Percentiles rank a stretch among this genome's conserved stretches.
Evolutionary conservation across 2,113 vertebrate genomes (phyloP).

Genomic region (Excalfactoria chinensis): DNA sequence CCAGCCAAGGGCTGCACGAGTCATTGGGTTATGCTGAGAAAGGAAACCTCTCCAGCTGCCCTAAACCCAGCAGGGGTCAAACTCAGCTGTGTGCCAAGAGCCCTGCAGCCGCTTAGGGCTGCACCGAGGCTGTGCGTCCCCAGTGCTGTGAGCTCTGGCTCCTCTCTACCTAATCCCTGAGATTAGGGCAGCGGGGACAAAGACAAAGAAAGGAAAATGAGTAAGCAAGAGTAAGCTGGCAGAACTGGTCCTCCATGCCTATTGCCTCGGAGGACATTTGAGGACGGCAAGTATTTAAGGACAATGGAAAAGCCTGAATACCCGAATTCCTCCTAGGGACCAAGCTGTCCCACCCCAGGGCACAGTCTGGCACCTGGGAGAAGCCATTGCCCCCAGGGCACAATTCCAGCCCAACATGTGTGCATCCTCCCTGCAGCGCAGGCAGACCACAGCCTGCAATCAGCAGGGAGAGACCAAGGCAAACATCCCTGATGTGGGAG

Average conservation of each 20-base stretch:
- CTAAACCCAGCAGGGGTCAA: neutral
- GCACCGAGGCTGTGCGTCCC: neutral
- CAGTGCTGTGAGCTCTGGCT: neutral
- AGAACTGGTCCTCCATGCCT: neutral
- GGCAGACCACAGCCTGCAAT: neutral
- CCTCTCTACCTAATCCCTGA: neutral
- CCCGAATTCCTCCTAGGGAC: neutral
- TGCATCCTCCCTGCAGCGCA: neutral
- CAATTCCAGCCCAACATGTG: neutral
- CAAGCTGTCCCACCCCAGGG: neutral
- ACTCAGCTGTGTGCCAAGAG: neutral
- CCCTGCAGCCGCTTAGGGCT: neutral
- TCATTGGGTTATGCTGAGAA: neutral
- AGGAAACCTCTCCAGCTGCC: neutral
- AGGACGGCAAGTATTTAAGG: conserved; percentile 30
- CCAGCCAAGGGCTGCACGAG: neutral
- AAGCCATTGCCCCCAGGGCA: neutral
- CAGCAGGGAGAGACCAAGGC: neutral
- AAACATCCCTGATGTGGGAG: neutral
- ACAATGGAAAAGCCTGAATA: neutral
- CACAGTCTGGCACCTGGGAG: neutral
- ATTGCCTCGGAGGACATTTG: neutral
- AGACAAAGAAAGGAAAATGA: neutral
- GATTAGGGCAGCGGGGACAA: neutral
- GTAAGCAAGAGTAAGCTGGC: neutral